A percentile compares a stretch with the other conserved stretches of the same genome.
Evolutionary conservation across 2,888 invertebrate species (phyloP).

Genomic region (Drepana falcataria): DNA sequence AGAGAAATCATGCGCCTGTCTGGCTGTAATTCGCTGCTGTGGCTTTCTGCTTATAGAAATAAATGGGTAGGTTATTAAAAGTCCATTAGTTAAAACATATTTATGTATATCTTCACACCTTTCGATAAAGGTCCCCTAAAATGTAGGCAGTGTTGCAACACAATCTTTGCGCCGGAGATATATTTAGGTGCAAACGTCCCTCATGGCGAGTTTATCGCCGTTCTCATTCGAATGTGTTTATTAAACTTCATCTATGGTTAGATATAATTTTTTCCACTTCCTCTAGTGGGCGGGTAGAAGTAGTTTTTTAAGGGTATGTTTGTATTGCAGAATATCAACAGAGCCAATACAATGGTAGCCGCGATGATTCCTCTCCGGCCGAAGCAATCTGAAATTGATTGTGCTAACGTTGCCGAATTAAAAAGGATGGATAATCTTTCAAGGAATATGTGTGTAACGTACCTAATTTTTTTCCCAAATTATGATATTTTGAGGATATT

Average conservation of each 20-base stretch:
- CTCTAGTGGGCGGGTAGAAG: too few relatives aligned
- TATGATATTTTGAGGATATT: too few relatives aligned
- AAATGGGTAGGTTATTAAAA: conserved; percentile 47
- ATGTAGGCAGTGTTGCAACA: too few relatives aligned
- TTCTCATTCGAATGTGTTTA: too few relatives aligned
- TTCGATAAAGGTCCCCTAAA: too few relatives aligned
- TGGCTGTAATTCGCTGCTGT: conserved; percentile 52
- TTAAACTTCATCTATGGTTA: too few relatives aligned
- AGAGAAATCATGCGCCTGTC: conserved; percentile 81
- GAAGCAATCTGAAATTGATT: conserved; percentile 41
- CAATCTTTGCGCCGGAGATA: too few relatives aligned
- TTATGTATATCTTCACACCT: too few relatives aligned
- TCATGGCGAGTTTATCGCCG: too few relatives aligned
- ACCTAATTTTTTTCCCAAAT: background rate
- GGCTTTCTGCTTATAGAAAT: conserved; percentile 61
- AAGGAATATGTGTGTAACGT: conserved; percentile 40
- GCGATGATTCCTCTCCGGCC: conserved; percentile 60
- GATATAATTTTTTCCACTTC: too few relatives aligned
- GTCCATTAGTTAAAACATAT: background rate
- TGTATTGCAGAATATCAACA: conserved; percentile 40
- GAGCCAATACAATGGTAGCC: conserved; percentile 48
- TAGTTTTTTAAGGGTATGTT: background rate
- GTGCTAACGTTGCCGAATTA: conserved; percentile 31
- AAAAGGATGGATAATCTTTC: conserved; percentile 27
- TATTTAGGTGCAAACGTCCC: too few relatives aligned